Percentiles rank a stretch among this genome's conserved stretches.
Conservation (phyloP, 2,797 vertebrate species). For the Argyrosomus regius region DNA sequence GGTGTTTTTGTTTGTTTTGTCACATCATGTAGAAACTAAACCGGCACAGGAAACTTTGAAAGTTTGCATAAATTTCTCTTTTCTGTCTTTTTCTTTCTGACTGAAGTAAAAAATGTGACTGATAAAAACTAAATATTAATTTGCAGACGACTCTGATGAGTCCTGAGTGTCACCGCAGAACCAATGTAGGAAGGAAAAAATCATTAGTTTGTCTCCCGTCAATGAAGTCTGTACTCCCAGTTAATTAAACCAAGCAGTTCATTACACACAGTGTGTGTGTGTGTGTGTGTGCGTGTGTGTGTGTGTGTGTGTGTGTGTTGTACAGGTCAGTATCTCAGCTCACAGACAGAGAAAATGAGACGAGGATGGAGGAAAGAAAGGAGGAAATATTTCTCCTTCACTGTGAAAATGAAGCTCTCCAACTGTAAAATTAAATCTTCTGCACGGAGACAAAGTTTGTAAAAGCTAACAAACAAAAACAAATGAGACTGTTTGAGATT, state of each 20-base stretch:
- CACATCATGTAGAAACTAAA: no score
- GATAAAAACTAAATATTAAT: slow-evolving; percentile 11
- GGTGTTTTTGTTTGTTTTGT: no score
- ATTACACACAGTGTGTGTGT: slow-evolving; percentile 15
- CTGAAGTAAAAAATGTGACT: background rate
- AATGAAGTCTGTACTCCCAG: slow-evolving; percentile 33
- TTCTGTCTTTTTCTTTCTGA: background rate
- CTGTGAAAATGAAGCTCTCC: slow-evolving; percentile 49
- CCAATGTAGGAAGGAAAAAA: slow-evolving; percentile 2
- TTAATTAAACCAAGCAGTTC: slow-evolving; percentile 58
- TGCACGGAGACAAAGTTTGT: slow-evolving; percentile 34
- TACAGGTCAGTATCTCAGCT: slow-evolving; percentile 15
- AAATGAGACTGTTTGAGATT: slow-evolving; percentile 51
- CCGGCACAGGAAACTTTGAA: background rate
- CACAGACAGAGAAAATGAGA: background rate
- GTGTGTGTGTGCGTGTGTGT: background rate
- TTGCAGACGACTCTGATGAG: background rate
- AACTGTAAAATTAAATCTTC: slow-evolving; percentile 63
- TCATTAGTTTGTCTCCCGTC: slow-evolving; percentile 29
- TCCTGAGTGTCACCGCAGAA: background rate
- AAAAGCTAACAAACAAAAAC: slow-evolving; percentile 46
- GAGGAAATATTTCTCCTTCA: slow-evolving; percentile 6
- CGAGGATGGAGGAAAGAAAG: background rate
- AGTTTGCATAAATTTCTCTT: background rate
- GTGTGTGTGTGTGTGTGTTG: background rate